phyloP scores from a whole-genome alignment of 2,797 vertebrate species.

The Girardinus metallicus region DNA sequence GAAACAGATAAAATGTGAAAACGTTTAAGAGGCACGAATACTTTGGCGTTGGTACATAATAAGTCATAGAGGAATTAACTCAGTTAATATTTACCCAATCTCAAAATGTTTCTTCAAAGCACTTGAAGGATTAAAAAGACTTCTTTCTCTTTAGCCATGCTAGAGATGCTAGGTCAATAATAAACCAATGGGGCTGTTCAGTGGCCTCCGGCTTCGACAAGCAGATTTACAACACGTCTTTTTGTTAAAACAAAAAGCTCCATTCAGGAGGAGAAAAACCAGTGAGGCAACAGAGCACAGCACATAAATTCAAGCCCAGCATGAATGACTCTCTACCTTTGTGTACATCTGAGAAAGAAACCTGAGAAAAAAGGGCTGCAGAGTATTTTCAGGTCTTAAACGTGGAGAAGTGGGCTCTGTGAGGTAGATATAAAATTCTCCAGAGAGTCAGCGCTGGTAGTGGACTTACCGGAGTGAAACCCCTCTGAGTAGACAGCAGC shows the following conservation, averaged over 20 bases:
- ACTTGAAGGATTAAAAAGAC: neutral
- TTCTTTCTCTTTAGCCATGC: slow-evolving; percentile 19
- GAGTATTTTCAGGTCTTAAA: slow-evolving; percentile 60
- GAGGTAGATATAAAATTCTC: slow-evolving; percentile 72
- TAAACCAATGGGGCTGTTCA: neutral
- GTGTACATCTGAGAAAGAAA: slow-evolving; percentile 45
- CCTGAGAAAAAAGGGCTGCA: slow-evolving; percentile 44
- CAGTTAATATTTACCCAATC: neutral
- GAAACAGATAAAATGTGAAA: neutral
- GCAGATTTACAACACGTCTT: slow-evolving; percentile 49
- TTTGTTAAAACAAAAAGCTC: slow-evolving; percentile 54
- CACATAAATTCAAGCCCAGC: slow-evolving; percentile 57
- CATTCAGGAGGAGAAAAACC: slow-evolving; percentile 66
- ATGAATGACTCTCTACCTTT: slow-evolving; percentile 43
- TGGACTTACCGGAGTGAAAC: slow-evolving; percentile 43
- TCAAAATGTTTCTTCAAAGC: slow-evolving; percentile 1
- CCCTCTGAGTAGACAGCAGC: slow-evolving; percentile 28
- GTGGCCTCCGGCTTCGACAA: slow-evolving; percentile 47
- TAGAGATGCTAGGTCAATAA: slow-evolving; percentile 35
- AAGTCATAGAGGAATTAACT: neutral
- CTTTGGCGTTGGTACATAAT: neutral
- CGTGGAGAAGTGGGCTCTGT: slow-evolving; percentile 59
- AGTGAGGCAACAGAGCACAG: slow-evolving; percentile 11
- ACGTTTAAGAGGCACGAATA: neutral
- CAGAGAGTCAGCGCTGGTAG: slow-evolving; percentile 65